Base-by-base conservation (phyloP, 2,888 invertebrate genomes). In the Eremobia ochroleuca region DNA sequence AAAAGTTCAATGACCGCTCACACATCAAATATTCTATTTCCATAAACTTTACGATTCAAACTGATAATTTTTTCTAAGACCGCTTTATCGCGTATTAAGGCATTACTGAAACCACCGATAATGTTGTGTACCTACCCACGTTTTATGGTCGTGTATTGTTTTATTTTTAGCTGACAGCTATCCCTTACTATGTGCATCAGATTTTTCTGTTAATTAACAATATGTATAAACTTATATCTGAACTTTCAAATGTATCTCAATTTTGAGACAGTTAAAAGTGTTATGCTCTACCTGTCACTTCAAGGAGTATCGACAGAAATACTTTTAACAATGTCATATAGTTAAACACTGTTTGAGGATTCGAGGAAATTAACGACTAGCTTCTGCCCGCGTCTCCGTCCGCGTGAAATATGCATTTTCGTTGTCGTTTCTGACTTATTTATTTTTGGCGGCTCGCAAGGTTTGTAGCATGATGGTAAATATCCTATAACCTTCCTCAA, bases 61-160 rank as follows among this genome's bases (percentile, higher is more conserved):
- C 79, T 79, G 71, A 83, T 83, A 77, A 77, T 77, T 74, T 79
- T 79, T 73, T 68, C 15, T 69, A 66, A 79, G 76, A 76, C 65
- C 59, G 55, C 52, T 81, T 80, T 81, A 82, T 80, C 78, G 72
- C 70, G 34, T 73, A 79, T 82, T 81, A n/a, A n/a, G 85, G 77
- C 86, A 81, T 85, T 86, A 89, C 85, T 86, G 77, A 80, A 85
- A 82, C 82, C 76, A 82, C 79, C 77, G 76, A 85, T 81, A 88
- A 80, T 86, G 82, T 82, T 86, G 74, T 85, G 75, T 80, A 77
- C 76, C 76, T 67, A 52, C 49, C 1, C 18, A 52, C 34, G 37
- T 87, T 89, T 89, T 89, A 89, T 82, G 79, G 62, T 71, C 77
- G 43, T 69, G 82, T 66, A 11, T 87, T 82, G 75, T 73, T 86